Percentiles rank a stretch among this genome's conserved stretches.
Conservation (phyloP, 1,140 invertebrate species). For the Pogonomyrmex californicus region DNA sequence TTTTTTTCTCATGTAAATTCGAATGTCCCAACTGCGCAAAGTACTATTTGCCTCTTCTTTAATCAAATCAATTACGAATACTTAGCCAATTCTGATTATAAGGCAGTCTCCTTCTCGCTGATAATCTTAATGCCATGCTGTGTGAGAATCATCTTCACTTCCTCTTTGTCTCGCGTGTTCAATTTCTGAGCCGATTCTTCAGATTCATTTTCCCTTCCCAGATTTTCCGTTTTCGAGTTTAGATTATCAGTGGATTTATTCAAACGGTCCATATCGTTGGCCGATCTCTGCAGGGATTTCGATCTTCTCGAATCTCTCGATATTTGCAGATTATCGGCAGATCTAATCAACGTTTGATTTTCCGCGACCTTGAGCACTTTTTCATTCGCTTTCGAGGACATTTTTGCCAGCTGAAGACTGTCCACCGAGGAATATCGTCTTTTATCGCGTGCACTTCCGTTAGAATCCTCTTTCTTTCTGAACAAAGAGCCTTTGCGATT, state of each 20-base stretch:
- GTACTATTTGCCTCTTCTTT: neutral
- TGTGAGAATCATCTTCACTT: constrained; percentile 90
- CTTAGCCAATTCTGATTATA: constrained; percentile 84
- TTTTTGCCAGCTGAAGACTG: constrained; percentile 80
- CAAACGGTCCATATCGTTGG: constrained; percentile 81
- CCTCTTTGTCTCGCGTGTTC: constrained; percentile 89
- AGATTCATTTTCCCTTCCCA: constrained; percentile 69
- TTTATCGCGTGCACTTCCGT: constrained; percentile 74
- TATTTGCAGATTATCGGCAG: constrained; percentile 82
- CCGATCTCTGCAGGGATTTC: constrained; percentile 80
- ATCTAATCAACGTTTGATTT: constrained; percentile 79
- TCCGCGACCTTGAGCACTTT: constrained; percentile 74
- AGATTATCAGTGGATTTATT: constrained; percentile 82
- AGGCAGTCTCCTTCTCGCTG: constrained; percentile 91
- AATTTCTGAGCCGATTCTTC: constrained; percentile 70
- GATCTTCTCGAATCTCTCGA: constrained; percentile 74
- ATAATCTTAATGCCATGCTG: constrained; percentile 92
- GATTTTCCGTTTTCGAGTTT: constrained; percentile 73
- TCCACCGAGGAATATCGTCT: constrained; percentile 84
- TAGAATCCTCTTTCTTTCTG: constrained; percentile 63
- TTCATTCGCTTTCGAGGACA: constrained; percentile 73
- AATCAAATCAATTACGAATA: constrained; percentile 8
- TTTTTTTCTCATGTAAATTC: constrained; percentile 16
- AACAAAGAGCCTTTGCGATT: constrained; percentile 81
- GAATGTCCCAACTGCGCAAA: neutral